A percentile compares a stretch with the other conserved stretches of the same genome.
Evolutionary conservation across 2,888 invertebrate species (phyloP).

Genomic region (Coelopa pilipes): DNA sequence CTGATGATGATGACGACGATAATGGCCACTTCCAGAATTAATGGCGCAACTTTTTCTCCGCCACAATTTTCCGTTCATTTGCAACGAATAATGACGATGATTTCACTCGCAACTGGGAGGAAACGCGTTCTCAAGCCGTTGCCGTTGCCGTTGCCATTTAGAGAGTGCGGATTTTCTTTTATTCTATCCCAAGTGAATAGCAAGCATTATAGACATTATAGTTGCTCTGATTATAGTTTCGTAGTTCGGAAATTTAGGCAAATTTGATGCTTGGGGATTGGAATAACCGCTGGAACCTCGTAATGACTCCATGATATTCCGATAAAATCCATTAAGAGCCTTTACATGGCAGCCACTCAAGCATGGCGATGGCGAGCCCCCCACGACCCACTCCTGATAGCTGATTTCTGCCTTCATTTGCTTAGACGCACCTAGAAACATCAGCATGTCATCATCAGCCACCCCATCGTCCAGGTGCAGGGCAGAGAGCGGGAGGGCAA

Average conservation of each 20-base stretch:
- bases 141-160: too few relatives aligned
- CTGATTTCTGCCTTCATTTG: background rate
- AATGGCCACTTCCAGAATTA: conserved; percentile 55
- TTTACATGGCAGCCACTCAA: conserved; percentile 1
- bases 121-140: too few relatives aligned
- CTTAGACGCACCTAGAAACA: too few relatives aligned
- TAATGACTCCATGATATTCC: background rate
- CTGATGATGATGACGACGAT: conserved; percentile 43
- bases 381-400: background rate
- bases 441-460: too few relatives aligned
- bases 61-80: conserved; percentile 49
- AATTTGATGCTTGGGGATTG: background rate
- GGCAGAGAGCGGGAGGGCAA: background rate
- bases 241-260: background rate
- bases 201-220: background rate
- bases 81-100: conserved; percentile 50
- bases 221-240: background rate
- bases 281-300: too few relatives aligned
- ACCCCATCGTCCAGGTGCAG: too few relatives aligned
- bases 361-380: background rate
- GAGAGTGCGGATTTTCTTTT: too few relatives aligned
- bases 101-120: conserved; percentile 19
- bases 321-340: conserved; percentile 5
- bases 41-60: conserved; percentile 52
- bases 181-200: conserved; percentile 4